A percentile compares a stretch with the other conserved stretches of the same genome.
phyloP scores from a whole-genome alignment of 1,140 invertebrate genomes.

The Diorhabda carinulata region DNA sequence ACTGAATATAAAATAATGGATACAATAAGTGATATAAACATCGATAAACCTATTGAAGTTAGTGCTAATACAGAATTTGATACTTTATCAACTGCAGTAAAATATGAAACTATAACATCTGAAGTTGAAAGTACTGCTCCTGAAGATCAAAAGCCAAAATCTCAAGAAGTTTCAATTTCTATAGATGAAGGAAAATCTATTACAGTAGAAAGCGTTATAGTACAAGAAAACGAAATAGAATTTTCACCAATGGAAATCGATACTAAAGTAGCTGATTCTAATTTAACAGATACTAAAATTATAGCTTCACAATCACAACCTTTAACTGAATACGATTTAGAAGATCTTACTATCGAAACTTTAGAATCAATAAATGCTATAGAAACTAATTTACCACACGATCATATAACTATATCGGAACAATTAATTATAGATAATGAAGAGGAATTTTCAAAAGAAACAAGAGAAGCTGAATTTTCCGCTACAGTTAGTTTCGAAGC shows the following conservation, averaged over 20 bases:
- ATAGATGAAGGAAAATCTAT: constrained; percentile 27
- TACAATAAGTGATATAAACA: constrained; percentile 25
- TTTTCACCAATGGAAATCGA: constrained; percentile 28
- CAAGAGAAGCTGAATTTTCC: constrained; percentile 15
- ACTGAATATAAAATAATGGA: constrained; percentile 34
- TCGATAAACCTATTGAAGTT: constrained; percentile 23
- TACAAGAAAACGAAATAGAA: constrained; percentile 32
- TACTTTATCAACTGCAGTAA: constrained; percentile 35
- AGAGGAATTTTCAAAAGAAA: constrained; percentile 18
- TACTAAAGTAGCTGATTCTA: constrained; percentile 21
- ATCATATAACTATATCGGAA: constrained; percentile 28
- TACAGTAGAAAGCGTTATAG: constrained; percentile 29
- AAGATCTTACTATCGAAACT: constrained; percentile 22
- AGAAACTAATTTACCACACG: constrained; percentile 25
- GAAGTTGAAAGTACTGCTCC: constrained; percentile 40
- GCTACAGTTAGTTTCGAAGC: constrained; percentile 27
- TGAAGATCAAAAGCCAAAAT: constrained; percentile 42
- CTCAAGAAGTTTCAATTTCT: constrained; percentile 37
- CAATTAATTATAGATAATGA: constrained; percentile 27
- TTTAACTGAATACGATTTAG: constrained; percentile 25
- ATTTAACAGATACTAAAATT: constrained; percentile 25
- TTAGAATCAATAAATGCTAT: constrained; percentile 28
- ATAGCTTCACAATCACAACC: constrained; percentile 29
- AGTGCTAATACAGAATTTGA: constrained; percentile 33
- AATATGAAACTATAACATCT: constrained; percentile 37